Percentiles rank a stretch among this genome's conserved stretches.
Conservation (phyloP, 2,888 invertebrate genomes). For the Parasteatoda lunata region DNA sequence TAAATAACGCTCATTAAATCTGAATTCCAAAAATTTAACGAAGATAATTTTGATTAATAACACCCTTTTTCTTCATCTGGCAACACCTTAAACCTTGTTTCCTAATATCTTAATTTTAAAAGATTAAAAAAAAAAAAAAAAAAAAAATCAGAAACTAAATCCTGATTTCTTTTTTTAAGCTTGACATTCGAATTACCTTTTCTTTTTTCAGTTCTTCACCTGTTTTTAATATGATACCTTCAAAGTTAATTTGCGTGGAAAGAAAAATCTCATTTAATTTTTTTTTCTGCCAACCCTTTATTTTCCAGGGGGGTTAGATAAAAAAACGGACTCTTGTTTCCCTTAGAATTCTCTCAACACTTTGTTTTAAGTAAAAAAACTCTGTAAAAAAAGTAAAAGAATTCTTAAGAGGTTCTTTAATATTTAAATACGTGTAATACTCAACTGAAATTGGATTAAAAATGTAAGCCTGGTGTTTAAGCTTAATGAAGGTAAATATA, state of each 20-base stretch:
- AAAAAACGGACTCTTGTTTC: slow-evolving; percentile 47
- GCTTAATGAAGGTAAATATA: slow-evolving; percentile 63
- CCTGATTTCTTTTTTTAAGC: slow-evolving; percentile 12
- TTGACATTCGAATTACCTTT: slow-evolving; percentile 12
- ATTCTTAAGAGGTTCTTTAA: slow-evolving; percentile 67
- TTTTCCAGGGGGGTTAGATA: slow-evolving; percentile 25
- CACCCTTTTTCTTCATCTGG: no score
- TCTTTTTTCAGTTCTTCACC: slow-evolving; percentile 34
- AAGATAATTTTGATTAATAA: no score
- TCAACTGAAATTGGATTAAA: slow-evolving; percentile 66
- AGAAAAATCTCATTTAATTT: slow-evolving; percentile 30
- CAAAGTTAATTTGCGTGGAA: slow-evolving; percentile 67
- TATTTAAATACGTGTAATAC: slow-evolving; percentile 69
- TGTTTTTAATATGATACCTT: slow-evolving; percentile 57
- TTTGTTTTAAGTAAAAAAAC: slow-evolving; percentile 46
- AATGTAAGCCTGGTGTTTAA: slow-evolving; percentile 57
- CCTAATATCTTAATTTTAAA: no score
- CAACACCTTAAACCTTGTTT: no score
- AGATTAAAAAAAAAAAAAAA: slow-evolving; percentile 9
- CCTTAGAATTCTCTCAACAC: slow-evolving; percentile 40
- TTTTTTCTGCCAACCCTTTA: slow-evolving; percentile 12
- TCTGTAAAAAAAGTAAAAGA: slow-evolving; percentile 13
- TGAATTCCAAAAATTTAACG: no score
- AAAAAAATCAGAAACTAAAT: slow-evolving; percentile 31
- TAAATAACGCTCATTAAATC: no score